These are phyloP conservation scores for Coryphaenoides rupestris DNA, from an alignment of 2,113 vertebrate genomes.

Conservation along the genomic window DNA sequence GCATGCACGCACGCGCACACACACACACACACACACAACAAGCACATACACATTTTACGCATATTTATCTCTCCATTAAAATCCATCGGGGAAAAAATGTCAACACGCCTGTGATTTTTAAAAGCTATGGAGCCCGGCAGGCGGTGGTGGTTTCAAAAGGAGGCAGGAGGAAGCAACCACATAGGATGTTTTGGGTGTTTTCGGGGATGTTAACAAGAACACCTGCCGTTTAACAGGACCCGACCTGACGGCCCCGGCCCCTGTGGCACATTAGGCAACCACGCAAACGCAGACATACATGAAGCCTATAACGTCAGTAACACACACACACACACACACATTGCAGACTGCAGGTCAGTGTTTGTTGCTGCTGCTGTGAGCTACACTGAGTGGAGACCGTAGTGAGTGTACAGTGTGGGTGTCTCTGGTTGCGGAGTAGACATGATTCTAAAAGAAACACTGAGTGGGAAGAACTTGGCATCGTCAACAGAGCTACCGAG, in stretches of 20 bases:
- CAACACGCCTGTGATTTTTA: too few species aligned
- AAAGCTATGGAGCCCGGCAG: too few species aligned
- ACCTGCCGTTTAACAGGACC: constrained; percentile 54
- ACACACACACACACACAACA: not conserved
- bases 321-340: too few species aligned
- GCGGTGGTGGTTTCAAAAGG: not conserved
- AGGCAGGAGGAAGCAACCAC: not conserved
- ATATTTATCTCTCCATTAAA: not conserved
- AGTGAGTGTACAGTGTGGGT: too few species aligned
- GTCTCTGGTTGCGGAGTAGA: too few species aligned
- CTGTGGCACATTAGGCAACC: constrained; percentile 25
- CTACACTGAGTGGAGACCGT: too few species aligned
- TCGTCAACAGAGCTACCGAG: too few species aligned
- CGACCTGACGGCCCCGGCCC: constrained; percentile 44
- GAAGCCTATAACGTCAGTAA: too few species aligned
- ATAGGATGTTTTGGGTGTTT: constrained; percentile 31
- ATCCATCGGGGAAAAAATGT: too few species aligned
- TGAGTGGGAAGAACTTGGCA: too few species aligned
- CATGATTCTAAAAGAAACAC: too few species aligned
- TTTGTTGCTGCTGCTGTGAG: too few species aligned
- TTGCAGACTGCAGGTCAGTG: not conserved
- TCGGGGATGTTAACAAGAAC: constrained; percentile 39
- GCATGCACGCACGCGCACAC: not conserved
- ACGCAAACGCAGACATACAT: not conserved
- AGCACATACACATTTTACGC: constrained; percentile 19